Conservation (phyloP, 2,888 invertebrate species). For the Malthinus flaveolus region DNA sequence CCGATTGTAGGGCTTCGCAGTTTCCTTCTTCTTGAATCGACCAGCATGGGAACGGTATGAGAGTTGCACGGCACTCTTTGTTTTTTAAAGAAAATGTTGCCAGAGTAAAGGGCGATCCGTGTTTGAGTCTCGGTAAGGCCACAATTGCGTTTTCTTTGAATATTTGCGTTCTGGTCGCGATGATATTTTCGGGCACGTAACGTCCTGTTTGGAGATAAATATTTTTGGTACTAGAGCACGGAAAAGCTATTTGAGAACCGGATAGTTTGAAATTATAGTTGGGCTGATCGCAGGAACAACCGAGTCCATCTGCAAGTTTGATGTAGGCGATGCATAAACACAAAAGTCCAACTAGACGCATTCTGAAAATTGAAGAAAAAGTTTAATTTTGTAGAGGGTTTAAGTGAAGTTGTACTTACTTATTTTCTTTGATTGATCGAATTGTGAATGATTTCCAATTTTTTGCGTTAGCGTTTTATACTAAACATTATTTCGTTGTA, state of each 20-base stretch:
- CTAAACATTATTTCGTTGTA: not conserved
- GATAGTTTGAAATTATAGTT: conserved; percentile 46
- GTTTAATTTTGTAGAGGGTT: not conserved
- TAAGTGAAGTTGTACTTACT: too few species aligned
- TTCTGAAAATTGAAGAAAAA: conserved; percentile 1
- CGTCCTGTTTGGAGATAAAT: conserved; percentile 62
- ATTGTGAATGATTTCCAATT: too few species aligned
- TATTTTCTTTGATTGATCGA: too few species aligned
- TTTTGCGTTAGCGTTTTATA: not conserved
- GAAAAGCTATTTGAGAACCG: conserved; percentile 58
- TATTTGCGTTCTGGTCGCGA: conserved; percentile 65
- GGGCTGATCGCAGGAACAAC: not conserved
- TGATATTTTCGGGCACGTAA: conserved; percentile 63
- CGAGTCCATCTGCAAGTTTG: not conserved
- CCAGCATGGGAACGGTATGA: conserved; percentile 70
- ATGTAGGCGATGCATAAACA: not conserved
- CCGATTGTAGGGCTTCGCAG: conserved; percentile 71
- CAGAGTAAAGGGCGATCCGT: conserved; percentile 65
- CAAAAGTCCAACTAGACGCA: not conserved
- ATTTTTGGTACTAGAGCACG: conserved; percentile 61
- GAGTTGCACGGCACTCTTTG: conserved; percentile 57
- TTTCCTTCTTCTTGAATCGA: conserved; percentile 71
- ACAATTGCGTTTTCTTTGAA: conserved; percentile 61
- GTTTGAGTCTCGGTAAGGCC: conserved; percentile 63
- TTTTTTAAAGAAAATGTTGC: conserved; percentile 59